Evolutionary conservation across 2,113 vertebrate genomes (phyloP).

Genomic region (Himantopus leucocephalus): DNA sequence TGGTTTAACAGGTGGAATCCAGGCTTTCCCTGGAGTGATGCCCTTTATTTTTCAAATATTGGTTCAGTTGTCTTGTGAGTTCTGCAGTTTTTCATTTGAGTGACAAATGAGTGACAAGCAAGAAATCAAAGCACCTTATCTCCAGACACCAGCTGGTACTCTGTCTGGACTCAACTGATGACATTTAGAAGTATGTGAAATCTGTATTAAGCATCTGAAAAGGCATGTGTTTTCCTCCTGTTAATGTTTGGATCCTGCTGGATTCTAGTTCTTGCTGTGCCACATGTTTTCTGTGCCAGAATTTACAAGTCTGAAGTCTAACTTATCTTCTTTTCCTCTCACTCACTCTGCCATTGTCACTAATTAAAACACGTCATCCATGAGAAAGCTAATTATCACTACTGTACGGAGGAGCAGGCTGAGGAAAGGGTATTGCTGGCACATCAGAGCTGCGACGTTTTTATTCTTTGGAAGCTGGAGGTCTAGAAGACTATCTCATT

Average conservation of each 20-base stretch:
- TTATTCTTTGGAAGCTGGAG: not conserved
- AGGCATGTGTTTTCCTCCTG: not conserved
- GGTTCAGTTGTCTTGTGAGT: not conserved
- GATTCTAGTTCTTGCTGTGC: not conserved
- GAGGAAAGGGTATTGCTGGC: not conserved
- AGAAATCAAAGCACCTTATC: slow-evolving; percentile 39
- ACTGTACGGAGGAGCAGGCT: not conserved
- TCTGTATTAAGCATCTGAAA: slow-evolving; percentile 25
- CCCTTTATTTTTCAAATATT: slow-evolving; percentile 31
- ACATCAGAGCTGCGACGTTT: not conserved
- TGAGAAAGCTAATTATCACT: not conserved
- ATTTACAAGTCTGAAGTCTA: not conserved
- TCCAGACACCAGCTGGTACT: slow-evolving; percentile 9
- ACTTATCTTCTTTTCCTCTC: not conserved
- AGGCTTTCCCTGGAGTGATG: not conserved
- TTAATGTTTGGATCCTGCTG: not conserved
- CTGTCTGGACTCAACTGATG: slow-evolving; percentile 20
- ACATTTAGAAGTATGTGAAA: slow-evolving; percentile 11
- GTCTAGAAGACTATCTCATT: not conserved
- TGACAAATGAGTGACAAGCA: slow-evolving; percentile 17
- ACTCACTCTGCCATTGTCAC: not conserved
- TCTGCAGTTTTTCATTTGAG: not conserved
- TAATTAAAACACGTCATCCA: not conserved
- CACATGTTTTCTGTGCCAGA: not conserved
- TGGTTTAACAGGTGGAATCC: not conserved